A percentile compares a stretch with the other conserved stretches of the same genome.
Evolutionary conservation across 2,888 invertebrate species (phyloP).

Genomic region (Ophion slaviceki): DNA sequence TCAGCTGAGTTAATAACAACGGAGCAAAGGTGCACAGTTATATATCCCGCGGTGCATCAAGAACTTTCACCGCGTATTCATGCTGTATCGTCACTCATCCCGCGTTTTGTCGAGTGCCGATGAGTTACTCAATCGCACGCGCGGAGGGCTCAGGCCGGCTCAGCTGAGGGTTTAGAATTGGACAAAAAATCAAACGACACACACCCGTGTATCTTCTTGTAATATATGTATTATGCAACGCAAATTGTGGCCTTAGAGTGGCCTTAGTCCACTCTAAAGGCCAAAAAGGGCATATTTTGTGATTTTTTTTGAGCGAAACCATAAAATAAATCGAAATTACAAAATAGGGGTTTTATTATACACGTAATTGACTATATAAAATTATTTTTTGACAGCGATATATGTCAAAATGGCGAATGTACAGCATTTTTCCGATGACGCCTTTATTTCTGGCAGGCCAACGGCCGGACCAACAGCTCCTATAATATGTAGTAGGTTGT

Average conservation of each 20-base stretch:
- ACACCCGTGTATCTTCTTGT: background rate
- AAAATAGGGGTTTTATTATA: too few species aligned
- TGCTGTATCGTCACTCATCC: slow-evolving; percentile 47
- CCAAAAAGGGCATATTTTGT: too few species aligned
- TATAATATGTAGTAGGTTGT: too few species aligned
- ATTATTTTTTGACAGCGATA: too few species aligned
- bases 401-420: too few species aligned
- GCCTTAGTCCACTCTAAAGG: too few species aligned
- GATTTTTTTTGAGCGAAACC: too few species aligned
- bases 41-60: slow-evolving; percentile 53
- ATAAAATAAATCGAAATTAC: too few species aligned
- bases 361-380: too few species aligned
- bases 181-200: background rate
- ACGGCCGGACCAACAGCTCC: too few species aligned
- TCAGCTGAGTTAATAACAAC: slow-evolving; percentile 62
- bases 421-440: too few species aligned
- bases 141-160: slow-evolving; percentile 6
- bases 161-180: background rate
- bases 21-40: slow-evolving; percentile 61
- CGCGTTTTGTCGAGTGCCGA: slow-evolving; percentile 49
- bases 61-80: slow-evolving; percentile 55
- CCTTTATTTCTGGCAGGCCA: too few species aligned
- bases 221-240: slow-evolving; percentile 45
- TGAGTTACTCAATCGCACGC: slow-evolving; percentile 55
- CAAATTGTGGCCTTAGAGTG: background rate